Evolutionary conservation across 2,797 vertebrate species (phyloP).

Genomic region (Masticophis lateralis): DNA sequence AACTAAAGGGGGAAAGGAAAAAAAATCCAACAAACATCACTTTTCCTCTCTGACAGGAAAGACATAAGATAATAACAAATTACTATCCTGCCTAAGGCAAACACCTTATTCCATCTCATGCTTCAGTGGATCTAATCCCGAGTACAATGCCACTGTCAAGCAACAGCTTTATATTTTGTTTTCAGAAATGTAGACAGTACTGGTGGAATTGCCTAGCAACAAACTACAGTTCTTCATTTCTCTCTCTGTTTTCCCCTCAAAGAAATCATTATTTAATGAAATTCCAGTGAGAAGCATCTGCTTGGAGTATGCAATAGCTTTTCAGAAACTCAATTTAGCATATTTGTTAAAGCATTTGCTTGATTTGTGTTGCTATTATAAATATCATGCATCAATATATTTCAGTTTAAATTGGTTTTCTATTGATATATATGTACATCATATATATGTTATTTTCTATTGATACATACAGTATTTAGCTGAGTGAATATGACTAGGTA

Average conservation of each 20-base stretch:
- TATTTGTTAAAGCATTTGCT: not conserved
- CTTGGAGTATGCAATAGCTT: not conserved
- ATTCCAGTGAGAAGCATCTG: not conserved
- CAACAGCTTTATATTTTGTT: not conserved
- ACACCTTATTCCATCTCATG: not conserved
- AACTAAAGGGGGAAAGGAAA: not conserved
- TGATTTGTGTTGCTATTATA: not conserved
- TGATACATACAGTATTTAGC: not conserved
- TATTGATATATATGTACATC: not conserved
- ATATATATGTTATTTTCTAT: not conserved
- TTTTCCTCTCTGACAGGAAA: not conserved
- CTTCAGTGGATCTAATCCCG: not conserved
- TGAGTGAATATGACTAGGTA: not conserved
- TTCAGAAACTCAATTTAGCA: not conserved
- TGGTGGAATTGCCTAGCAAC: slow-evolving; percentile 6
- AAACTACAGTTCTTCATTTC: not conserved
- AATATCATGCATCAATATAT: not conserved
- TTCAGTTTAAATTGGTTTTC: not conserved
- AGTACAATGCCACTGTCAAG: not conserved
- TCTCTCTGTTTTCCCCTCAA: not conserved
- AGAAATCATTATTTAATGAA: not conserved
- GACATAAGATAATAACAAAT: not conserved
- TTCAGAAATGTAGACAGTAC: not conserved
- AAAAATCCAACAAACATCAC: not conserved
- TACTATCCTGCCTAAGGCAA: not conserved